Evolutionary conservation across 2,888 invertebrate genomes (phyloP).

Genomic region (Coremacera marginata): DNA sequence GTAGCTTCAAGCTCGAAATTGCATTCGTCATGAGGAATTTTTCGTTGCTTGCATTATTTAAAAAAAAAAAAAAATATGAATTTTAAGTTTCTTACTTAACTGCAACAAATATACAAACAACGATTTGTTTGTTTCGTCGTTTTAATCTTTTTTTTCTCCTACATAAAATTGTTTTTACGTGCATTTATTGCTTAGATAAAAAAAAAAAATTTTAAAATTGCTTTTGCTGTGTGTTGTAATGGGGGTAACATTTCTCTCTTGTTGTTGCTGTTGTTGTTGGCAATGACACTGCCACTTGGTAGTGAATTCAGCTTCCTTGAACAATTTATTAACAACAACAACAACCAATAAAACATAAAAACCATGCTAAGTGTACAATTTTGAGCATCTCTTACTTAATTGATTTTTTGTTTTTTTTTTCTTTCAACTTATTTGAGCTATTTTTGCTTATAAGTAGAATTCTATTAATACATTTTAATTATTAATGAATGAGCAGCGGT

Average conservation of each 20-base stretch:
- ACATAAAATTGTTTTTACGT: too few species aligned
- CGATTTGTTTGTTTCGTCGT: not conserved
- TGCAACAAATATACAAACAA: not conserved
- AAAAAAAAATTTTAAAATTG: not conserved
- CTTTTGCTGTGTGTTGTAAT: too few species aligned
- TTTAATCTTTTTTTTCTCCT: not conserved
- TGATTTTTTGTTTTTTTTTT: too few species aligned
- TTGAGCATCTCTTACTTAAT: too few species aligned
- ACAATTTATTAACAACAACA: not conserved
- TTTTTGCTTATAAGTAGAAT: constrained; percentile 4
- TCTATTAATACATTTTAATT: constrained; percentile 22
- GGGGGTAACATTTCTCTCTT: not conserved
- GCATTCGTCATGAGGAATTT: constrained; percentile 29
- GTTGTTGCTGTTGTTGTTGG: constrained; percentile 23
- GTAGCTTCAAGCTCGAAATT: constrained; percentile 23
- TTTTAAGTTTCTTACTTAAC: not conserved
- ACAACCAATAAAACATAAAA: not conserved
- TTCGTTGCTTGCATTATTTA: constrained; percentile 13
- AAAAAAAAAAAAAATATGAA: constrained; percentile 11
- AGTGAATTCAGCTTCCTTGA: constrained; percentile 15
- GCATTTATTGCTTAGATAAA: too few species aligned
- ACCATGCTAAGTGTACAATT: not conserved
- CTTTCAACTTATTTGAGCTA: constrained; percentile 1
- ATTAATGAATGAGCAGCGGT: constrained; percentile 6
- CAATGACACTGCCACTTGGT: constrained; percentile 37